phyloP scores from a whole-genome alignment of 2,113 vertebrate genomes.

The Aplodontia rufa region DNA sequence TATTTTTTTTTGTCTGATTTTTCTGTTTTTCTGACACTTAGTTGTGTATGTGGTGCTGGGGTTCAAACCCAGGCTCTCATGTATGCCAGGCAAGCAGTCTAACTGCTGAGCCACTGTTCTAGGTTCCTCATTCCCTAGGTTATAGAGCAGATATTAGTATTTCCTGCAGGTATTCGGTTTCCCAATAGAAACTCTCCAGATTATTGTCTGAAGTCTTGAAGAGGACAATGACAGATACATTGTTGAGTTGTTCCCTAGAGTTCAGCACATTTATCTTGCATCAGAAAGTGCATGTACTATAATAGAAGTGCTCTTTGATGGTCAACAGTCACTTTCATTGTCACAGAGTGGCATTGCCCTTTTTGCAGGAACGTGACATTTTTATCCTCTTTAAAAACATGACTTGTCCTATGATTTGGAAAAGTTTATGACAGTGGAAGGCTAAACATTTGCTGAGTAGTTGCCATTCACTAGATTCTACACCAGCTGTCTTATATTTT shows the following conservation, averaged over 20 bases:
- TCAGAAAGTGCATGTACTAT: background rate
- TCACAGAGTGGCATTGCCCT: accelerated
- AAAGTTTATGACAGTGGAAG: background rate
- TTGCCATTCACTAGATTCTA: background rate
- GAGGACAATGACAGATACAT: background rate
- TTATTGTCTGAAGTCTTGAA: too few relatives aligned
- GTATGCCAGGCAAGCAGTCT: too few relatives aligned
- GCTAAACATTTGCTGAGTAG: background rate
- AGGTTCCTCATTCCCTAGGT: background rate
- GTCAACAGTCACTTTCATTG: too few relatives aligned
- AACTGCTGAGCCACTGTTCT: too few relatives aligned
- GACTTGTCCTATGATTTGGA: too few relatives aligned
- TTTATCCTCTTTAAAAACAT: background rate
- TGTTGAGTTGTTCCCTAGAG: background rate
- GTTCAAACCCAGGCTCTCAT: too few relatives aligned
- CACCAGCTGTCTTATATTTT: background rate
- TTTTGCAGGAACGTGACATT: background rate
- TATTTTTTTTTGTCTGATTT: too few relatives aligned
- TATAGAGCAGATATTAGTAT: too few relatives aligned
- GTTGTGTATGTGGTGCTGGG: too few relatives aligned
- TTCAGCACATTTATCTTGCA: too few relatives aligned
- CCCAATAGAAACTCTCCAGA: background rate
- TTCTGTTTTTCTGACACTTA: too few relatives aligned
- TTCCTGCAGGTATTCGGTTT: background rate
- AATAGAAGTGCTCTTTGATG: background rate